Evolutionary conservation across 2,888 invertebrate species (phyloP).

Genomic region (Ischnus inquisitorius): DNA sequence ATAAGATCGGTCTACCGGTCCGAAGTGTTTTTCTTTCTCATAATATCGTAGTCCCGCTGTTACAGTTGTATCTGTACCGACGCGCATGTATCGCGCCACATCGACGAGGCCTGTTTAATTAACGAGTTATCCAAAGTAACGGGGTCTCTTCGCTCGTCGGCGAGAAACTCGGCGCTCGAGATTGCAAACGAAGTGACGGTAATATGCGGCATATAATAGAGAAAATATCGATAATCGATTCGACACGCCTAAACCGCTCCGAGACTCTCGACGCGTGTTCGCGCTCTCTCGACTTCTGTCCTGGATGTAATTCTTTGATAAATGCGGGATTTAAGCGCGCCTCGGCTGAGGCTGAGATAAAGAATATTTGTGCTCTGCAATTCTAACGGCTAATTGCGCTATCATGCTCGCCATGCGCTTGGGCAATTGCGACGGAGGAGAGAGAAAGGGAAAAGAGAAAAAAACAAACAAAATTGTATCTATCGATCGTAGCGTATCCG

Average conservation of each 20-base stretch:
- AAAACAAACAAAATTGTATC: background rate
- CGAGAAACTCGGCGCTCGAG: constrained; percentile 47
- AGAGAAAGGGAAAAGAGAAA: no score
- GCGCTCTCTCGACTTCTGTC: background rate
- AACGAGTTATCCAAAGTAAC: constrained; percentile 57
- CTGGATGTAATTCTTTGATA: constrained; percentile 21
- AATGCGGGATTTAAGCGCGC: constrained; percentile 49
- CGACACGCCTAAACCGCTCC: constrained; percentile 23
- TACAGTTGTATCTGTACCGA: background rate
- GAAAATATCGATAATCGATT: constrained; percentile 66
- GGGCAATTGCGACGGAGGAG: background rate
- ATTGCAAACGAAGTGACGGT: constrained; percentile 65
- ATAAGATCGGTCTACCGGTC: constrained; percentile 47
- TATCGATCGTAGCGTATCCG: constrained; percentile 9
- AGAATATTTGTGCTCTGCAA: constrained; percentile 46
- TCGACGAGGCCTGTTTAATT: constrained; percentile 51
- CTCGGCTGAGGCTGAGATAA: constrained; percentile 37
- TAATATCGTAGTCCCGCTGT: background rate
- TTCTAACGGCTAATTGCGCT: constrained; percentile 26
- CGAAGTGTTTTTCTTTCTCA: constrained; percentile 17
- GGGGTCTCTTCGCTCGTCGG: constrained; percentile 50
- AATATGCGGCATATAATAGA: constrained; percentile 50
- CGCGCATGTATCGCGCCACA: background rate
- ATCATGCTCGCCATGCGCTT: background rate
- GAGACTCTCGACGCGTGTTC: constrained; percentile 38